Percentiles rank a stretch among this genome's conserved stretches.
phyloP scores from a whole-genome alignment of 2,797 vertebrate genomes.

The Trematocara caparti region DNA sequence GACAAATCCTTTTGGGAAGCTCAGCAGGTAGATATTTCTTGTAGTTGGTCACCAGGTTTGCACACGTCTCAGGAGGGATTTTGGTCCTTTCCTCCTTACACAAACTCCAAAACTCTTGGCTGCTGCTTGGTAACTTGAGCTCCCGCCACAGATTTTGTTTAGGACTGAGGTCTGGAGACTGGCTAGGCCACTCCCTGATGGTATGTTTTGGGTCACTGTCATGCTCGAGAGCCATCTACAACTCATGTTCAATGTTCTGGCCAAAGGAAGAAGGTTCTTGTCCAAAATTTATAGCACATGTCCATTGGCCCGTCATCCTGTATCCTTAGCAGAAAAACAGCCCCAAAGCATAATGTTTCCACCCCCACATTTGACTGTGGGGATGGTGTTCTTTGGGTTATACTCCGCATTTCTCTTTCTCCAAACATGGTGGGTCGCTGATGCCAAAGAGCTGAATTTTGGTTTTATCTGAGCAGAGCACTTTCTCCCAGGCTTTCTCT shows the following conservation, averaged over 20 bases:
- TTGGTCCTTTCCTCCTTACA: not conserved
- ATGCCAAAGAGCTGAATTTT: not conserved
- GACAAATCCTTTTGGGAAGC: not conserved
- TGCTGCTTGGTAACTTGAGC: not conserved
- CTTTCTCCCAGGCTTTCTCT: not conserved
- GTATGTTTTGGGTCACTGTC: not conserved
- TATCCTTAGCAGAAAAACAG: not conserved
- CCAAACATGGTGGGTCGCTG: accelerated
- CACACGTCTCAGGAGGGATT: not conserved
- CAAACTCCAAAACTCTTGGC: not conserved
- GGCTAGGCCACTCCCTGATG: not conserved
- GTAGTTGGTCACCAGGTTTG: not conserved
- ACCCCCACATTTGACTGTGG: not conserved
- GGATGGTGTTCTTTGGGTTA: not conserved
- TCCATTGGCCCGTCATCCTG: not conserved
- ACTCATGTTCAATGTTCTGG: not conserved
- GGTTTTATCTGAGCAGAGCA: not conserved
- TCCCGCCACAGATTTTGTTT: not conserved
- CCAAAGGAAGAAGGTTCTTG: not conserved
- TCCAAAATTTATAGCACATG: not conserved
- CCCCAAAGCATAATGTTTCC: not conserved
- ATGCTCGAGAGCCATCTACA: not conserved
- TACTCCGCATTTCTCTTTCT: not conserved
- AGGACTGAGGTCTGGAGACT: not conserved
- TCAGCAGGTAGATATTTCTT: accelerated